phyloP scores from a whole-genome alignment of 2,113 vertebrate genomes.

The Scytalopus superciliaris region DNA sequence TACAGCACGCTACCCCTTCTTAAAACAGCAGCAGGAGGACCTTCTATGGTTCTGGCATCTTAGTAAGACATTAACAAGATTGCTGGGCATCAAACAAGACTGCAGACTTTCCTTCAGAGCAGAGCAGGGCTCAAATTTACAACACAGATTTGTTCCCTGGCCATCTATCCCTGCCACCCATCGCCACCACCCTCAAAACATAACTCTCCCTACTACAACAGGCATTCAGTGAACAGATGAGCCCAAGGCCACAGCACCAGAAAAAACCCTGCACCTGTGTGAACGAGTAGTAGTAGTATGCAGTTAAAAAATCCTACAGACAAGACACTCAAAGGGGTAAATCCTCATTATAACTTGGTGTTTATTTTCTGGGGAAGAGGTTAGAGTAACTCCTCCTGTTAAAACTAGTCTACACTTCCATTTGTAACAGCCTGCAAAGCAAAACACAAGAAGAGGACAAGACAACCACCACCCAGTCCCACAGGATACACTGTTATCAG shows the following conservation, averaged over 20 bases:
- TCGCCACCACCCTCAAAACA: background rate
- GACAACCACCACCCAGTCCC: background rate
- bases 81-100: background rate
- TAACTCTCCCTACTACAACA: accelerated
- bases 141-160: background rate
- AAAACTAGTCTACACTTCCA: background rate
- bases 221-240: background rate
- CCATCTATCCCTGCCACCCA: background rate
- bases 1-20: background rate
- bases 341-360: background rate
- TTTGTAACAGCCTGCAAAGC: background rate
- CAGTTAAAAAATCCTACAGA: background rate
- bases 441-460: background rate
- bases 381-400: background rate
- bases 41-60: background rate
- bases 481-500: background rate
- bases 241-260: background rate
- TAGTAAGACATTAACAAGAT: slow-evolving; percentile 48
- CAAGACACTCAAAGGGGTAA: background rate
- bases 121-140: background rate
- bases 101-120: background rate
- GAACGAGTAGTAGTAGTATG: background rate
- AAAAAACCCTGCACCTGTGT: background rate
- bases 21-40: background rate
- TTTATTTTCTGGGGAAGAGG: background rate